These are phyloP conservation scores for Calephelis nemesis DNA, from an alignment of 1,140 invertebrate species.

Conservation along the genomic window DNA sequence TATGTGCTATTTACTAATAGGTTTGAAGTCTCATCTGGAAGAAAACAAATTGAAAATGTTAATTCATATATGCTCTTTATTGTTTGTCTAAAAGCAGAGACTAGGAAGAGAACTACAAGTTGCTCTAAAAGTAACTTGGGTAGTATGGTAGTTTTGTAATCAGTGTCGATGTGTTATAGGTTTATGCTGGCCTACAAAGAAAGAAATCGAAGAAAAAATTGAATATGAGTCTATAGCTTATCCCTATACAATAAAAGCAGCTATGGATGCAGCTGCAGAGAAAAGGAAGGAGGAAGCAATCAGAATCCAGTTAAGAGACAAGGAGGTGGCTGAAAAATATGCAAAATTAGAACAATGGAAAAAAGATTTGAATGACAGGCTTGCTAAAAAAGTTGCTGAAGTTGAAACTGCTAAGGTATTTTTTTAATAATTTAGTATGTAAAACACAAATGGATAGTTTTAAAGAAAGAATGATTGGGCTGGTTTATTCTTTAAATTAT, in stretches of 20 bases:
- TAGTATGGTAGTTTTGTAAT: too few species aligned
- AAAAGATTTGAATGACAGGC: constrained; percentile 80
- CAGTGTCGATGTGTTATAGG: constrained; percentile 35
- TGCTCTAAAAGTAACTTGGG: too few species aligned
- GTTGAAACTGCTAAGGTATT: constrained; percentile 80
- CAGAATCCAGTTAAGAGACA: constrained; percentile 79
- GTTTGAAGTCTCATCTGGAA: too few species aligned
- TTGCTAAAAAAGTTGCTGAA: constrained; percentile 83
- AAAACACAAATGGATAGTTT: too few species aligned
- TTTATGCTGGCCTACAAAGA: constrained; percentile 63
- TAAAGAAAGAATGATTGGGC: too few species aligned
- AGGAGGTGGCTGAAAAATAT: constrained; percentile 81
- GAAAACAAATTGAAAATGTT: too few species aligned
- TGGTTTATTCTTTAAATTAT: too few species aligned
- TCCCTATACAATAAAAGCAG: constrained; percentile 81
- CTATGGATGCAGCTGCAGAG: constrained; percentile 76
- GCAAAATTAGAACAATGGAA: constrained; percentile 84
- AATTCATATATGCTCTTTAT: too few species aligned
- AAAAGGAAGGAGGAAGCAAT: constrained; percentile 56
- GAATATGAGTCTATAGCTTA: constrained; percentile 82
- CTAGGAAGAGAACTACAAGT: too few species aligned
- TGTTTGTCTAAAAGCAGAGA: too few species aligned
- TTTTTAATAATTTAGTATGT: not conserved
- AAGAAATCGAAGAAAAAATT: constrained; percentile 79
- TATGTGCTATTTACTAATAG: too few species aligned